Base-by-base conservation (phyloP, 2,113 vertebrate species). In the Scortum barcoo region DNA sequence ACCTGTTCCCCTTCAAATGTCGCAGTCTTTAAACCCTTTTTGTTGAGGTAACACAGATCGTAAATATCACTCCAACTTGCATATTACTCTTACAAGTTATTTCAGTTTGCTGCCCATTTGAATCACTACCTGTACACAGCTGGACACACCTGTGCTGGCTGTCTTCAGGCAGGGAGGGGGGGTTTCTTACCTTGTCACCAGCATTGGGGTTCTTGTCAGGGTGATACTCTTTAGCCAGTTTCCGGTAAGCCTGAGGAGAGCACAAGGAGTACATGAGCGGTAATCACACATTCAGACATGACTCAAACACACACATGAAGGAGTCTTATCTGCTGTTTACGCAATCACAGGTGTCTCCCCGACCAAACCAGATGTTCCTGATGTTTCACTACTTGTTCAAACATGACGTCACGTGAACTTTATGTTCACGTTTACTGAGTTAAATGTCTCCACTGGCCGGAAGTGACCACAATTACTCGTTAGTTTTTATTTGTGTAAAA, bases 121-220 rank as follows among this genome's bases (percentile, higher is more conserved):
- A 22, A 40, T 70, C 2, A 42, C 9, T n/a, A 5, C 44, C 22
- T 9, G 10, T 10, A 2, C 8, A n/a, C 4, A 30, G 11, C 22
- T 22, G 22, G 57, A 51, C 36, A n/a, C 12, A 22, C 30, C 17
- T 16, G 0, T 58, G 19, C n/a, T 13, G 19, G 56, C 5, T 20
- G 10, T 12, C n/a, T 4, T 46, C 33, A 70, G 62, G 51, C 4
- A 1, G n/a, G n/a, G n/a, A n/a, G n/a, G n/a, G n/a, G n/a, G n/a
- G n/a, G n/a, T n/a, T n/a, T 14, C 83, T 97, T 95, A 99, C 98
- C 97, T 99, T 99, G 90, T 99, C 98, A 20, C 98, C 98, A 75
- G 98, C 97, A 84, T 99, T 98, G 67, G 98, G 98, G 91, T 99
- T 99, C 93, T 99, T 99, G 95, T 99, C 98, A 83, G 98, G 98